Percentiles rank a stretch among this genome's conserved stretches.
Conservation (phyloP, 2,888 invertebrate species). For the Acanthosepion lycidas region DNA sequence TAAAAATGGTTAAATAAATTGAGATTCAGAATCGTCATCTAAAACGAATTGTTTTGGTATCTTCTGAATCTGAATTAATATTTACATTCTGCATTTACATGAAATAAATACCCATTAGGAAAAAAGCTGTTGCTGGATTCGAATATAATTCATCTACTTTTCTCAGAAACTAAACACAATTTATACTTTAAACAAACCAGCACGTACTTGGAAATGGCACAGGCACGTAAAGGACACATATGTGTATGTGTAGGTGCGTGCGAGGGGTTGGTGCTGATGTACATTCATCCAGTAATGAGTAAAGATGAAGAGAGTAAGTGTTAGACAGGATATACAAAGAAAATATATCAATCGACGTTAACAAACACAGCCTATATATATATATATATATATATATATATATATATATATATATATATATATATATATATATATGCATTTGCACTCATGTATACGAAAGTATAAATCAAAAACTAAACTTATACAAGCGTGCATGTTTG, state of each 20-base stretch:
- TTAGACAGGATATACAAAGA: not conserved
- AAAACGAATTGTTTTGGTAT: not conserved
- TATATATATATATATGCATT: not conserved
- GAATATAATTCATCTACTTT: not conserved
- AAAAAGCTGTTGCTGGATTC: not conserved
- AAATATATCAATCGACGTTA: not conserved
- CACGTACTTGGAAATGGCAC: not conserved
- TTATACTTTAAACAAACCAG: slow-evolving; percentile 1
- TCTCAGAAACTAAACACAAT: not conserved
- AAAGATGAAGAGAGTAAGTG: not conserved
- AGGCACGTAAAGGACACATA: not conserved
- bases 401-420: slow-evolving; percentile 18
- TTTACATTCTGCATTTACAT: slow-evolving; percentile 4
- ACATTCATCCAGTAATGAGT: not conserved
- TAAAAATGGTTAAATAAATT: not conserved
- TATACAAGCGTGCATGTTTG: not conserved
- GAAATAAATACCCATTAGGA: not conserved
- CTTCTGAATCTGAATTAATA: not conserved
- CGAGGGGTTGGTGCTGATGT: not conserved
- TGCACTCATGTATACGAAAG: no score
- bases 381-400: not conserved
- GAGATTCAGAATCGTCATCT: not conserved
- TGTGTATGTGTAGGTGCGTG: no score
- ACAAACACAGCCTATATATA: not conserved
- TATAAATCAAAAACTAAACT: not conserved